Evolutionary conservation across 2,113 vertebrate genomes (phyloP).

Genomic region (Telmatochromis sp.): DNA sequence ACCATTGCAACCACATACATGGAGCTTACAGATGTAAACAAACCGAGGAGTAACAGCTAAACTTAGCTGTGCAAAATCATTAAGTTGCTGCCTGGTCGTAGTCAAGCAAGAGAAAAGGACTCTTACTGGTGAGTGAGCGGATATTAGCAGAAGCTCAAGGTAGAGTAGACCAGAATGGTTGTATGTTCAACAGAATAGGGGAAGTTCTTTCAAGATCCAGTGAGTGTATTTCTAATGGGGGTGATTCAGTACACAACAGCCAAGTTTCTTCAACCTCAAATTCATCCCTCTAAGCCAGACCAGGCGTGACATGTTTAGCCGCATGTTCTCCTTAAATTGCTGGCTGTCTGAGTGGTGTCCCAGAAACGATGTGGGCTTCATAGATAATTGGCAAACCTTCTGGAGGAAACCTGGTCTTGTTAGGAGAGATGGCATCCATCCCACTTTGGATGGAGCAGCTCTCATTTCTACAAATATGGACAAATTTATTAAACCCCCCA

Average conservation of each 20-base stretch:
- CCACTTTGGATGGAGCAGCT: no score
- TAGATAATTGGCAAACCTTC: no score
- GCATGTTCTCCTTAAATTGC: fast-evolving
- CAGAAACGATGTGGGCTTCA: fast-evolving
- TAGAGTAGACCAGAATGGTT: fast-evolving
- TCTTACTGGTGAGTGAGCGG: not conserved
- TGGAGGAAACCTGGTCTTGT: no score
- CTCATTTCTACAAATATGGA: fast-evolving
- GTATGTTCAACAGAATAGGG: not conserved
- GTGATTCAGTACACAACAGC: not conserved
- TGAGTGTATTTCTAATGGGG: not conserved
- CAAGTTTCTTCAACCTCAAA: not conserved
- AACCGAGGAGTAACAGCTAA: not conserved
- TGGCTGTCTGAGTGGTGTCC: no score
- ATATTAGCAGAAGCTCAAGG: not conserved
- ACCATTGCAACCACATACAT: not conserved
- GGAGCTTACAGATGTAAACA: fast-evolving
- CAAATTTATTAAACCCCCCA: no score
- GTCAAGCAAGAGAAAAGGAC: not conserved
- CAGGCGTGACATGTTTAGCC: fast-evolving
- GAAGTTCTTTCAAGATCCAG: not conserved
- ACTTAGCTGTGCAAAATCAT: not conserved
- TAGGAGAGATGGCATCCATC: fast-evolving
- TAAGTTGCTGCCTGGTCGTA: not conserved
- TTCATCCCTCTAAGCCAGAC: not conserved